Percentiles rank a stretch among this genome's conserved stretches.
These are phyloP conservation scores for Rana temporaria DNA, from an alignment of 2,113 vertebrate genomes.

Conservation along the genomic window DNA sequence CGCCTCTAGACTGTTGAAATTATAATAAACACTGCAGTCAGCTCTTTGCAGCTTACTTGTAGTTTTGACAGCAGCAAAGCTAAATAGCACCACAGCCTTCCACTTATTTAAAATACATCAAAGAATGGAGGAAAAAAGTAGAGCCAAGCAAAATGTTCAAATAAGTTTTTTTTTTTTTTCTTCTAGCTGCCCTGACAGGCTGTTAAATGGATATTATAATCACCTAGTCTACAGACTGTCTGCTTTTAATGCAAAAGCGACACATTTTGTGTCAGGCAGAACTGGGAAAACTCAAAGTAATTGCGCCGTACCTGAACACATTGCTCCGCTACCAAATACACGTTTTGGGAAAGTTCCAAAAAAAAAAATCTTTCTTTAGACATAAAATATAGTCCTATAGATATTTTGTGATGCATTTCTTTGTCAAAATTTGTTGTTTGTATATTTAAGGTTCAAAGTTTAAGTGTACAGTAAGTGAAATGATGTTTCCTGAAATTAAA, in stretches of 20 bases:
- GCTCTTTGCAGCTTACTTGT: constrained; percentile 62
- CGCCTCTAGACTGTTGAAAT: constrained; percentile 66
- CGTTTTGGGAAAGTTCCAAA: constrained; percentile 2
- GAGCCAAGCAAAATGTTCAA: constrained; percentile 68
- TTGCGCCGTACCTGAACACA: constrained; percentile 54
- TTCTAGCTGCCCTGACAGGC: constrained; percentile 48
- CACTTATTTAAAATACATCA: constrained; percentile 69
- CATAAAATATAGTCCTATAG: background rate
- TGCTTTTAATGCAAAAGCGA: constrained; percentile 59
- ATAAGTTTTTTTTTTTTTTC: constrained; percentile 56
- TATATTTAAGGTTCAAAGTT: no score
- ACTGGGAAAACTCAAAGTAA: constrained; percentile 24
- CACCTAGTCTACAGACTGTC: constrained; percentile 60
- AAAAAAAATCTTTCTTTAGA: background rate
- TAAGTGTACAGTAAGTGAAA: no score
- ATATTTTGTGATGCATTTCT: constrained; percentile 14
- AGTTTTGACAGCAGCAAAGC: constrained; percentile 61
- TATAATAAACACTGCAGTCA: constrained; percentile 60
- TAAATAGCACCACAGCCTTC: constrained; percentile 72
- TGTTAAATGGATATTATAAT: constrained; percentile 68
- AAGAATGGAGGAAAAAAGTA: constrained; percentile 66
- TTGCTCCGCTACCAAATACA: constrained; percentile 23
- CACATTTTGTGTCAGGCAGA: constrained; percentile 59
- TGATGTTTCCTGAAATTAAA: no score
- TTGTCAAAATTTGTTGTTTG: background rate